Conservation (phyloP, 1,140 invertebrate species). For the Drosophila subobscura region DNA sequence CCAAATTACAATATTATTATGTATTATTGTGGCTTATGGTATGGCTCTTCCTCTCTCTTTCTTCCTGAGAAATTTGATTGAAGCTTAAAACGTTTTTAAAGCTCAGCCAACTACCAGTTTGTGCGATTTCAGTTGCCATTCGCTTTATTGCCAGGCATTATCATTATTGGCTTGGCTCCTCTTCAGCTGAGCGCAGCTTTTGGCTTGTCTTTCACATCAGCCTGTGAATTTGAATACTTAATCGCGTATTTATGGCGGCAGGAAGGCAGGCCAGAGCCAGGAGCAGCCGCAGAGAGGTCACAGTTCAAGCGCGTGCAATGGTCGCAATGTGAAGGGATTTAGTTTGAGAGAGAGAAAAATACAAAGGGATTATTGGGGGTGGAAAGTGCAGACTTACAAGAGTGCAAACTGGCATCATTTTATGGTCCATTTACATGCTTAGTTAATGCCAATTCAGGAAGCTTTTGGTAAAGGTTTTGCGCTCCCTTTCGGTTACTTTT, state of each 20-base stretch:
- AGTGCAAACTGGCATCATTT: no score
- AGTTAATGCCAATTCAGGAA: no score
- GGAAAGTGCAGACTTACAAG: neutral
- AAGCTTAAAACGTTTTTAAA: constrained; percentile 74
- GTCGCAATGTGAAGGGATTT: constrained; percentile 39
- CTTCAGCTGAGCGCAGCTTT: neutral
- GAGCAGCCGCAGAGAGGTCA: constrained; percentile 54
- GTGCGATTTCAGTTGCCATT: constrained; percentile 74
- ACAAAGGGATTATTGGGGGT: neutral
- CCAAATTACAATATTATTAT: constrained; percentile 80
- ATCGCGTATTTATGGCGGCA: constrained; percentile 43
- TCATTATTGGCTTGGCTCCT: constrained; percentile 40
- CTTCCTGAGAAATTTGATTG: constrained; percentile 77
- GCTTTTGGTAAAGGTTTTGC: no score
- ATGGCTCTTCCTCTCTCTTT: neutral
- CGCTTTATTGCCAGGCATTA: constrained; percentile 78
- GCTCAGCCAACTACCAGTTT: constrained; percentile 73
- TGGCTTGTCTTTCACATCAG: constrained; percentile 44
- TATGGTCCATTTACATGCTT: no score
- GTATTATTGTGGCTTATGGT: constrained; percentile 57
- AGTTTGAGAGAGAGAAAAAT: constrained; percentile 1
- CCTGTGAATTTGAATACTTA: constrained; percentile 77
- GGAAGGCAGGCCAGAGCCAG: constrained; percentile 16
- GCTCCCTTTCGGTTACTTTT: no score
- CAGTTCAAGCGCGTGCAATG: constrained; percentile 61